Evolutionary conservation across 2,797 vertebrate species (phyloP), one percentile per base, ranked within the genome.

Genomic region (Eulemur albifrons): DNA sequence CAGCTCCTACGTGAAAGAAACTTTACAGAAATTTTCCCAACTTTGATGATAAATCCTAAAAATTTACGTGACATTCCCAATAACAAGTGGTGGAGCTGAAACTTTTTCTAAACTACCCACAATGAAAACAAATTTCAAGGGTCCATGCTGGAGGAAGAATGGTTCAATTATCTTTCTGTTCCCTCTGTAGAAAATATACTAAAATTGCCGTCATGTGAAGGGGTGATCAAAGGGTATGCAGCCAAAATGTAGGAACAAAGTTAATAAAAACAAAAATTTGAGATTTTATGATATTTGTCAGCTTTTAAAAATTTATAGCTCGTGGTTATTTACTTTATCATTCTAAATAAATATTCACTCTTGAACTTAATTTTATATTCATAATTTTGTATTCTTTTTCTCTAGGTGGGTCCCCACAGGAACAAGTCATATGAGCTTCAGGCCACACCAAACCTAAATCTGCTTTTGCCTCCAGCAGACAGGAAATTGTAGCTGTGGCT

Each of bases 321-420:
- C 79, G 9, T 61, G 69, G 45, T 81, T 69, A 91, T 93, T 75
- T 86, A 61, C 82, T 82, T 87, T 93, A 70, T 84, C 9, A 70
- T 13, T 35, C 69, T 70, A 52, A 84, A 67, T 77, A 54, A 82
- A 93, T 80, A 76, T 69, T 87, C 48, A 75, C 30, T 77, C 80
- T 79, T 63, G 61, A 91, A 70, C 3, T 9, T 32, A 61, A 75
- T 32, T 81, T 75, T 76, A 40, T 35, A 32, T 88, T 43, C 61
- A 45, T 2, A 52, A 54, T 27, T 82, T 61, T 50, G 6, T 63
- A 20, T 76, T 69, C 32, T 81, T 61, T 88, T 65, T 72, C 72
- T 77, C 57, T 65, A 77, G 30, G 13, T 45, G 25, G 5, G 18
- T 20, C 59, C 45, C 23, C 2, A 9, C n/a, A 38, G 69, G 7